Conservation (phyloP, 2,797 vertebrate genomes). For the Neosalanx taihuensis region DNA sequence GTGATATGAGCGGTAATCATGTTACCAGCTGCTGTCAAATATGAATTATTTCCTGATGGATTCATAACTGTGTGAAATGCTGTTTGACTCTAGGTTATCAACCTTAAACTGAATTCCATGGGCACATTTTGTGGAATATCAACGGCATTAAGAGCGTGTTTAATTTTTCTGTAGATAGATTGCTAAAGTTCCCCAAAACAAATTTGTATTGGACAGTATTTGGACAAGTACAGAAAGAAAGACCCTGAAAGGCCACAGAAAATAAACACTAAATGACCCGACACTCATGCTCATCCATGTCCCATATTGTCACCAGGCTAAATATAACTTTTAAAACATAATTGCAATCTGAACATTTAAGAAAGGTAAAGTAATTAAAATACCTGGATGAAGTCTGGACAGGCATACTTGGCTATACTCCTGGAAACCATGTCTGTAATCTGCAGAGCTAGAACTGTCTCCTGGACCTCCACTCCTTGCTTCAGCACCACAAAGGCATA, state of each 20-base stretch:
- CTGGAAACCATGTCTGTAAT: conserved; percentile 78
- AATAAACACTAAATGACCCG: no score
- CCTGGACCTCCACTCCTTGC: conserved; percentile 52
- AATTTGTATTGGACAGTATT: no score
- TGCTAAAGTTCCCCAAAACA: no score
- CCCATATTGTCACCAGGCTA: background rate
- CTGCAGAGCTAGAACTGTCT: conserved; percentile 67
- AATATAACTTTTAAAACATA: background rate
- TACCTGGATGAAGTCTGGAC: conserved; percentile 83
- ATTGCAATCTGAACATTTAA: background rate
- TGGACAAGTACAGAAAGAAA: no score
- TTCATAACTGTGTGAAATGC: background rate
- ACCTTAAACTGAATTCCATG: background rate
- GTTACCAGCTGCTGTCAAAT: background rate
- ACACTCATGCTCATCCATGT: background rate
- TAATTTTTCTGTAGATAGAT: background rate
- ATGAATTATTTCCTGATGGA: background rate
- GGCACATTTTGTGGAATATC: background rate
- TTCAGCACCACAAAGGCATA: conserved; percentile 92
- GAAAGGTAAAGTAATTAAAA: background rate
- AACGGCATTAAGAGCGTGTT: background rate
- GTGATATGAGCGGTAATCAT: background rate
- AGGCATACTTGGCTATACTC: conserved; percentile 93
- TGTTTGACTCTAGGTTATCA: background rate
- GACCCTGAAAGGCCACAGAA: no score